Evolutionary conservation across 2,113 vertebrate species (phyloP).

Genomic region (Pterocles orientalis): DNA sequence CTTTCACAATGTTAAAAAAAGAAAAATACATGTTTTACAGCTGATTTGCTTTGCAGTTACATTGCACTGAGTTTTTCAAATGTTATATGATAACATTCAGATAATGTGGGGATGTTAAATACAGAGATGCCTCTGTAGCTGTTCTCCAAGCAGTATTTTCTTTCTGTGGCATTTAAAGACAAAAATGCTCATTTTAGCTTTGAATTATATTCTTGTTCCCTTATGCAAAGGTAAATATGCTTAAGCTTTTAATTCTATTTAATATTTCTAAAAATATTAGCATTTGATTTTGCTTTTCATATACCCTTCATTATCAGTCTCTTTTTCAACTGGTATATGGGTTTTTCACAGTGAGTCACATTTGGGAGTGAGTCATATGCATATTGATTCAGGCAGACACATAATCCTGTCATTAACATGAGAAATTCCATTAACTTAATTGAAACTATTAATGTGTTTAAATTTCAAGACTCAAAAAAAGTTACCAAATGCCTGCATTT

Average conservation of each 20-base stretch:
- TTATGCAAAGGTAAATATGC: neutral
- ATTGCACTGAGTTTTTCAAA: neutral
- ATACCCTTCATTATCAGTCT: neutral
- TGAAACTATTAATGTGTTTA: conserved; percentile 1
- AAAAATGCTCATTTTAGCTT: neutral
- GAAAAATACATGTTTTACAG: conserved; percentile 45
- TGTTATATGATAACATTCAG: conserved; percentile 12
- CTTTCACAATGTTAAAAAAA: conserved; percentile 68
- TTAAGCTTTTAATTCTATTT: neutral
- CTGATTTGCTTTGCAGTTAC: conserved; percentile 44
- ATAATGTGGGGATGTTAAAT: neutral
- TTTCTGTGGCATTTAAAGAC: neutral
- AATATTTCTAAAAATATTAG: conserved; percentile 1
- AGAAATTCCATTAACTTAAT: conserved; percentile 36
- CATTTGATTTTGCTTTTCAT: neutral
- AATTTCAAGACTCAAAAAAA: neutral
- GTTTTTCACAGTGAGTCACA: conserved; percentile 40
- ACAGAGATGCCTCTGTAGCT: neutral
- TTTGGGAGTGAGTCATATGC: conserved; percentile 50
- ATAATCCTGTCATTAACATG: conserved; percentile 12
- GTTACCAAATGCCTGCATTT: neutral
- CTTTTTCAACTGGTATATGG: neutral
- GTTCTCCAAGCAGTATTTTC: neutral
- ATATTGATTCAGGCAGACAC: neutral
- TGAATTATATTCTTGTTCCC: neutral